Evolutionary conservation across 2,888 invertebrate genomes (phyloP).

Genomic region (Megamerina dolium): DNA sequence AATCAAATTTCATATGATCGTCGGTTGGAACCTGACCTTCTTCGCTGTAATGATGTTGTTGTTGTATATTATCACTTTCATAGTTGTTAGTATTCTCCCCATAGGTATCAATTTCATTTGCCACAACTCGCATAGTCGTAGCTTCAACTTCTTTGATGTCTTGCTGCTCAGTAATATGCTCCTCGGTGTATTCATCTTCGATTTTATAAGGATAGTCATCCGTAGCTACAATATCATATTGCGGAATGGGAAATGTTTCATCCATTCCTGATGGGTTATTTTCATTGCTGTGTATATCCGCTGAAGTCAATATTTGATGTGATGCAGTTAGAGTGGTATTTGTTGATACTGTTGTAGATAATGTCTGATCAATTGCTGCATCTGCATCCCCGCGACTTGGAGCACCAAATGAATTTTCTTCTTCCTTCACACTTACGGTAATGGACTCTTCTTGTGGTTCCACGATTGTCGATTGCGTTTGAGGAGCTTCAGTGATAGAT

Average conservation of each 20-base stretch:
- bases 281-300: constrained; percentile 26
- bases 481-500: constrained; percentile 6
- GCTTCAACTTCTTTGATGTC: constrained; percentile 18
- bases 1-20: constrained; percentile 43
- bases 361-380: constrained; percentile 20
- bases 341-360: constrained; percentile 14
- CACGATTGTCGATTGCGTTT: constrained; percentile 7
- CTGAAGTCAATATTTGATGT: constrained; percentile 29
- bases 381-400: too few relatives aligned
- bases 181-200: constrained; percentile 34
- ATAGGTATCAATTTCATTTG: too few relatives aligned
- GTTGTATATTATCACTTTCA: background rate
- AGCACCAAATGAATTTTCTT: too few relatives aligned
- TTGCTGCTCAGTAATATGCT: constrained; percentile 20
- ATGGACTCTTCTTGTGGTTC: background rate
- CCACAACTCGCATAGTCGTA: too few relatives aligned
- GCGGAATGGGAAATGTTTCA: background rate
- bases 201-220: constrained; percentile 46
- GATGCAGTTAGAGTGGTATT: constrained; percentile 11
- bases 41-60: background rate
- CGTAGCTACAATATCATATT: constrained; percentile 12
- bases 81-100: background rate
- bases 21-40: constrained; percentile 14
- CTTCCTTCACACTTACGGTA: background rate
- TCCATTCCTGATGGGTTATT: constrained; percentile 5